These are phyloP conservation scores for Menidia beryllina DNA, from an alignment of 2,113 vertebrate genomes.

Conservation along the genomic window DNA sequence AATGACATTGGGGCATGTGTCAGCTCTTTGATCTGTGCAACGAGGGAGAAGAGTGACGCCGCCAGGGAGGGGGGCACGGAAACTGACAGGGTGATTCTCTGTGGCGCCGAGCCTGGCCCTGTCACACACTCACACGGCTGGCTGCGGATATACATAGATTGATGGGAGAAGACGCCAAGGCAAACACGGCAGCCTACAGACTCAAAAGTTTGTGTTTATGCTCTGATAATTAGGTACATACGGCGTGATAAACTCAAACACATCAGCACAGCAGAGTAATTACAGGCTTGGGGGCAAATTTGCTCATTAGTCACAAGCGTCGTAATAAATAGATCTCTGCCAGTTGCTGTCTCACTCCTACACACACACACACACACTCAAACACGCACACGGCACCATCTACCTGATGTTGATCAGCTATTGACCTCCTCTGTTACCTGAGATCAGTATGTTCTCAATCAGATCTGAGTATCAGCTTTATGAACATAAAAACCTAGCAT, in stretches of 20 bases:
- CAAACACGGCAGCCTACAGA: slow-evolving; percentile 7
- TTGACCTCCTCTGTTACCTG: slow-evolving; percentile 17
- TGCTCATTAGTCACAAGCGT: slow-evolving; percentile 4
- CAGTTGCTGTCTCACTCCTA: background rate
- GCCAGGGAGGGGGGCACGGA: slow-evolving; percentile 54
- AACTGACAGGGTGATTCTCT: slow-evolving; percentile 75
- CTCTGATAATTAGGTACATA: slow-evolving; percentile 26
- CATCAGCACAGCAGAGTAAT: slow-evolving; percentile 3
- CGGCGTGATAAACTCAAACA: background rate
- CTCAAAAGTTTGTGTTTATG: slow-evolving; percentile 25
- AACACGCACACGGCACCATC: slow-evolving; percentile 15
- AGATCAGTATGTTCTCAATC: slow-evolving; percentile 18
- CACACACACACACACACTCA: slow-evolving; percentile 3
- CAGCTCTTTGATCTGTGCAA: slow-evolving; percentile 74
- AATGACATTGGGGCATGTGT: slow-evolving; percentile 70
- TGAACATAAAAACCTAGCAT: background rate
- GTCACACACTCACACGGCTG: slow-evolving; percentile 23
- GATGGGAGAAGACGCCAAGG: slow-evolving; percentile 27
- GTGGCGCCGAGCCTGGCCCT: slow-evolving; percentile 47
- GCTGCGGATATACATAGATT: slow-evolving; percentile 43
- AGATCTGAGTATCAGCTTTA: slow-evolving; percentile 16
- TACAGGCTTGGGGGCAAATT: slow-evolving; percentile 15
- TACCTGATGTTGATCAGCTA: slow-evolving; percentile 14
- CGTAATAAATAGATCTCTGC: slow-evolving; percentile 8
- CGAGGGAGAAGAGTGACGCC: slow-evolving; percentile 59